Evolutionary conservation across 2,888 invertebrate species (phyloP).

Genomic region (Resseliella maxima): DNA sequence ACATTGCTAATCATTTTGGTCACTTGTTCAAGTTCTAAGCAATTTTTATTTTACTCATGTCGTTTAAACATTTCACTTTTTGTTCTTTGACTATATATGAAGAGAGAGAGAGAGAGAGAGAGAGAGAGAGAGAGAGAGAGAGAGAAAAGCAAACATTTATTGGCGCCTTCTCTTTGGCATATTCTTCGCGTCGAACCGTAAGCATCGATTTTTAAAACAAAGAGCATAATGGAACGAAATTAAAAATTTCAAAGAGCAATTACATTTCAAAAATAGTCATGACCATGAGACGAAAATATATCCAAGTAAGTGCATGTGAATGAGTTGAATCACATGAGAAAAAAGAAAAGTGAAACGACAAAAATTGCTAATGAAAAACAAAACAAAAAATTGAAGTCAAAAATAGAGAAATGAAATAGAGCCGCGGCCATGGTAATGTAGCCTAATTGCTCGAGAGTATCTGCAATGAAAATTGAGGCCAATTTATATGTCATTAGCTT

Average conservation of each 20-base stretch:
- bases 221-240: constrained; percentile 9
- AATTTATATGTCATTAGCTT: constrained; percentile 53
- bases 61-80: constrained; percentile 36
- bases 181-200: neutral
- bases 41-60: neutral
- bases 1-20: neutral
- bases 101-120: neutral
- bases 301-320: neutral
- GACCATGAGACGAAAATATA: neutral
- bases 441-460: constrained; percentile 25
- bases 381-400: neutral
- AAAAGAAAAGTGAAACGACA: neutral
- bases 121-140: neutral
- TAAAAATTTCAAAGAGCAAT: neutral
- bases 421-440: neutral
- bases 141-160: neutral
- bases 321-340: no score
- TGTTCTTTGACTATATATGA: neutral
- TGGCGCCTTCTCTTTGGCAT: constrained; percentile 27
- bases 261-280: constrained; percentile 4
- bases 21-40: neutral
- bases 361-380: neutral
- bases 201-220: neutral
- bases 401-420: neutral
- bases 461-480: constrained; percentile 29